Percentiles rank a stretch among this genome's conserved stretches.
These are phyloP conservation scores for Molorchus minor DNA, from an alignment of 2,888 invertebrate genomes.

Conservation along the genomic window DNA sequence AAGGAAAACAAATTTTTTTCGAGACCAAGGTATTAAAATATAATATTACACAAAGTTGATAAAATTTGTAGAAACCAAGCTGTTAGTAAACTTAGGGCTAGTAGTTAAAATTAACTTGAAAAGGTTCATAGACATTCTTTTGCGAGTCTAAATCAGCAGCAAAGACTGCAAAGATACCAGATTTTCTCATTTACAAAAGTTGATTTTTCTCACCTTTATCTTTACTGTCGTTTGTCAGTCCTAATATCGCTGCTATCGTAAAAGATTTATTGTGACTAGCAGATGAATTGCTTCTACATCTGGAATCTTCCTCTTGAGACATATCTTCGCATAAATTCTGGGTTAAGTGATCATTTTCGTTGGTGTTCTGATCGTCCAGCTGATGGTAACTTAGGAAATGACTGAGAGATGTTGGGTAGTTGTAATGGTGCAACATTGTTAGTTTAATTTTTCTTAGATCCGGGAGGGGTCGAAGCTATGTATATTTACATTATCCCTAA, in stretches of 20 bases:
- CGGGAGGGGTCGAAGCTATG: not conserved
- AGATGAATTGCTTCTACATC: conserved; percentile 55
- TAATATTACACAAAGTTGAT: no score
- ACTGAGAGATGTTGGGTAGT: conserved; percentile 59
- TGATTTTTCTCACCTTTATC: conserved; percentile 44
- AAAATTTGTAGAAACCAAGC: no score
- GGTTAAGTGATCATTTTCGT: conserved; percentile 53
- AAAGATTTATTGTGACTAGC: conserved; percentile 68
- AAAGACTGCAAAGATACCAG: no score
- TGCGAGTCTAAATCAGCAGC: no score
- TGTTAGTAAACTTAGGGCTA: no score
- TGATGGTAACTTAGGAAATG: conserved; percentile 60
- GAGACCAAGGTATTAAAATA: no score
- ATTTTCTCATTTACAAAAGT: no score
- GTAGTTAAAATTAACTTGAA: no score
- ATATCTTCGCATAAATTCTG: conserved; percentile 55
- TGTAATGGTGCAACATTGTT: conserved; percentile 60
- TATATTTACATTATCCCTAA: no score
- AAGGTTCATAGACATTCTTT: no score
- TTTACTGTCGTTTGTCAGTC: conserved; percentile 63
- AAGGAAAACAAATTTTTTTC: no score
- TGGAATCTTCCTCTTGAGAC: conserved; percentile 51
- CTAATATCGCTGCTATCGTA: conserved; percentile 88
- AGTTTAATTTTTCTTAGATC: not conserved
- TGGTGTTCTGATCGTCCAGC: conserved; percentile 52